Evolutionary conservation across 2,888 invertebrate species (phyloP).

Genomic region (Chouioia cunea): DNA sequence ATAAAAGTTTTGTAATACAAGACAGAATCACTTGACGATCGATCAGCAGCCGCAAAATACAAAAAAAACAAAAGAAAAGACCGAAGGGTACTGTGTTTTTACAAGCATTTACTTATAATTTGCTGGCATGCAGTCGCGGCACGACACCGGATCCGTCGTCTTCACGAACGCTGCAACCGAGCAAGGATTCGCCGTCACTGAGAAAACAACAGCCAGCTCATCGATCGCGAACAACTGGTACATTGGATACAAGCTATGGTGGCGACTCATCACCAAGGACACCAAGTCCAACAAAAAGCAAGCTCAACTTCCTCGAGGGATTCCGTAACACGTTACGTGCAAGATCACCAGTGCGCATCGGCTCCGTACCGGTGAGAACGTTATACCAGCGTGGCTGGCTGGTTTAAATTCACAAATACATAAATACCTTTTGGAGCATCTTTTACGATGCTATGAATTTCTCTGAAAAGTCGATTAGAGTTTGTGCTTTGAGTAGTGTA

Average conservation of each 20-base stretch:
- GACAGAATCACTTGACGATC: conserved; percentile 36
- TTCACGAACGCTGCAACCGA: conserved; percentile 47
- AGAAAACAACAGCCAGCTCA: conserved; percentile 57
- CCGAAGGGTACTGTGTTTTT: conserved; percentile 62
- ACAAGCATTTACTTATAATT: conserved; percentile 62
- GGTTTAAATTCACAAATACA: conserved; percentile 19
- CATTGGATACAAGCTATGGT: conserved; percentile 47
- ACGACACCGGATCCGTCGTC: conserved; percentile 59
- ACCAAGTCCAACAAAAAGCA: conserved; percentile 69
- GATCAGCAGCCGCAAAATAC: conserved; percentile 7
- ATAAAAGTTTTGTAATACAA: conserved; percentile 5
- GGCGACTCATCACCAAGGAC: conserved; percentile 58
- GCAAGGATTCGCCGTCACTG: conserved; percentile 50
- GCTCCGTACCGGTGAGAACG: conserved; percentile 64
- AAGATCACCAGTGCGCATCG: conserved; percentile 65
- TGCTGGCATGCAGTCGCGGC: conserved; percentile 65
- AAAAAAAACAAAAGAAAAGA: conserved; percentile 7
- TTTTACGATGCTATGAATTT: conserved; percentile 26
- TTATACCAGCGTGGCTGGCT: background rate
- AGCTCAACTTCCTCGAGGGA: conserved; percentile 73
- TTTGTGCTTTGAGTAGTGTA: background rate
- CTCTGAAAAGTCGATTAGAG: conserved; percentile 32
- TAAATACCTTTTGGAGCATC: too few relatives aligned
- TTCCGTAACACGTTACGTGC: conserved; percentile 73
- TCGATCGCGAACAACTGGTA: conserved; percentile 57